Evolutionary conservation across 2,797 vertebrate species (phyloP), one percentile per base, ranked within the genome.

Genomic region (Onychomys leucogaster): DNA sequence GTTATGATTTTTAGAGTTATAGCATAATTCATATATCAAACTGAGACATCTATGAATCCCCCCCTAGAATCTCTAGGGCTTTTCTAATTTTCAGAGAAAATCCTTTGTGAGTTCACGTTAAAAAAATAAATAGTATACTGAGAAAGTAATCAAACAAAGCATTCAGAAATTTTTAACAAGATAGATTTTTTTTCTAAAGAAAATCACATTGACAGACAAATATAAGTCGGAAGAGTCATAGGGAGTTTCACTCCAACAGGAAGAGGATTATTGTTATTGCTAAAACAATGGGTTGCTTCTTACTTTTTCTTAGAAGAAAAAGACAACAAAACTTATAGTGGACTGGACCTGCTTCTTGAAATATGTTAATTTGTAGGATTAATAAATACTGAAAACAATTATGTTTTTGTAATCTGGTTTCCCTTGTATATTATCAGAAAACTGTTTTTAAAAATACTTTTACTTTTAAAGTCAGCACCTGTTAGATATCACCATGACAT

Each of bases 11-110:
- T 97, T 89, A 94, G 96, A 98, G 97, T 97, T 96, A 95, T 46
- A 81, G 97, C 94, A 89, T 96, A 96, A 97, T 97, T 96, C 97
- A 97, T 98, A 97, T 95, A 98, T 98, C 97, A 98, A 96, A 93
- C 11, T 65, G 73, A 76, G 71, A 95, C 97, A 96, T 91, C 77
- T 97, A 94, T 94, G 98, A 96, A 87, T 96, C 96, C 81, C 93
- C 93, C 97, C 96, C 97, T 29, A 88, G 93, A 97, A 95, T 98
- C 90, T 71, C 97, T 87, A 81, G 91, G 78, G 90, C 83, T 88
- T 96, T 98, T 97, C 89, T 75, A 65, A 96, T 71, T 82, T 98
- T 97, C 63, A 85, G 73, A 94, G 57, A 97, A 81, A 92, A 96
- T 71, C 11, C 92, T 97, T 97, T 90, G 87, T 94, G 93, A 96